Percentiles rank a stretch among this genome's conserved stretches.
Conservation (phyloP, 2,888 invertebrate genomes). For the Physocephala rufipes region DNA sequence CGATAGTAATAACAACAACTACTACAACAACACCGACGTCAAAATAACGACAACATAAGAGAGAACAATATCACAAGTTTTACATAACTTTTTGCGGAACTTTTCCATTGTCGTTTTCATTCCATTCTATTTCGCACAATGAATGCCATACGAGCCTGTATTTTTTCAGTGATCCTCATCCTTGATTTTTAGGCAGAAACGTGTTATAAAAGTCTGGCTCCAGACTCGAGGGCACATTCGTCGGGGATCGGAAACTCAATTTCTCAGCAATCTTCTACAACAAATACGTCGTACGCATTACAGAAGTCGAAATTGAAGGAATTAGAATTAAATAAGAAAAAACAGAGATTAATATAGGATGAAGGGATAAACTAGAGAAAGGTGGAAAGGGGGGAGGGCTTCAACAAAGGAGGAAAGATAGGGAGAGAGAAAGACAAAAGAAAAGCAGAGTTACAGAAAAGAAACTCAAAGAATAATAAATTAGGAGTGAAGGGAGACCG, state of each 20-base stretch:
- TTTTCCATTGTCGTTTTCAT: not conserved
- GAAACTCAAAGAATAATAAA: not conserved
- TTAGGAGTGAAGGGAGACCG: not conserved
- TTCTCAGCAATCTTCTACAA: not conserved
- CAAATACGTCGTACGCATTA: conserved; percentile 1
- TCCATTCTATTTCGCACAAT: conserved; percentile 27
- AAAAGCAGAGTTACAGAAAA: not conserved
- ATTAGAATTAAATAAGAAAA: too few species aligned
- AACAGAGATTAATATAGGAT: not conserved
- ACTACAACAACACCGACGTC: conserved; percentile 3
- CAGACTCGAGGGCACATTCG: too few species aligned
- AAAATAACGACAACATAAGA: too few species aligned
- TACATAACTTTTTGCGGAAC: not conserved
- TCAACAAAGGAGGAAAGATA: not conserved
- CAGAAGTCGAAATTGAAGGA: conserved; percentile 2
- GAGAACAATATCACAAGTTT: too few species aligned
- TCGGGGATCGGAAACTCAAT: not conserved
- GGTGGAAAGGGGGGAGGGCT: not conserved
- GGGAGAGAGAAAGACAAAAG: not conserved
- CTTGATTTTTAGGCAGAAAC: too few species aligned
- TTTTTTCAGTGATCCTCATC: not conserved
- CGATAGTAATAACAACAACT: conserved; percentile 8
- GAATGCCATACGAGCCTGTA: conserved; percentile 12
- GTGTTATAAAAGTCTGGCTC: too few species aligned
- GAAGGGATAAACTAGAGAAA: not conserved